Conservation (phyloP, 2,797 vertebrate genomes). For the Cryptoprocta ferox region DNA sequence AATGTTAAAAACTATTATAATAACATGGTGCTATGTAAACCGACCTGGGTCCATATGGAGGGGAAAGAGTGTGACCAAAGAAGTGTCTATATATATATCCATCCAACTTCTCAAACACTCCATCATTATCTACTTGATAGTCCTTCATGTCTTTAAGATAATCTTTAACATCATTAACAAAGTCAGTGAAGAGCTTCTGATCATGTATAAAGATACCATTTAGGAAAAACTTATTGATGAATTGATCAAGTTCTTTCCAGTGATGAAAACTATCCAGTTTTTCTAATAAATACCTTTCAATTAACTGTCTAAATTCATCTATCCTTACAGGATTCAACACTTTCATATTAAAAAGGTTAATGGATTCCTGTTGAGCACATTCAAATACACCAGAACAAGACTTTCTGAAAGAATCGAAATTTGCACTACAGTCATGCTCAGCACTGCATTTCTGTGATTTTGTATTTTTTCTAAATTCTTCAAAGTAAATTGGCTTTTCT, state of each 20-base stretch:
- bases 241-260: slow-evolving; percentile 95
- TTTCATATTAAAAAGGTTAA: slow-evolving; percentile 91
- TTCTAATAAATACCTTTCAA: slow-evolving; percentile 93
- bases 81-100: slow-evolving; percentile 95
- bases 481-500: slow-evolving; percentile 48
- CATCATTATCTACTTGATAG: slow-evolving; percentile 88
- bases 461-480: slow-evolving; percentile 74
- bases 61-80: slow-evolving; percentile 91
- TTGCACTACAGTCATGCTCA: slow-evolving; percentile 73
- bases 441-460: slow-evolving; percentile 66
- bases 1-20: slow-evolving; percentile 75
- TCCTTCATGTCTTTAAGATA: slow-evolving; percentile 94
- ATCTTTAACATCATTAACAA: slow-evolving; percentile 94
- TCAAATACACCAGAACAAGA: slow-evolving; percentile 91
- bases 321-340: slow-evolving; percentile 92
- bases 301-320: slow-evolving; percentile 93
- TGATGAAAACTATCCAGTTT: slow-evolving; percentile 94
- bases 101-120: slow-evolving; percentile 93
- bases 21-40: slow-evolving; percentile 82
- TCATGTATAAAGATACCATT: slow-evolving; percentile 96
- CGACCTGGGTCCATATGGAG: slow-evolving; percentile 92
- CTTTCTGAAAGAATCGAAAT: slow-evolving; percentile 83
- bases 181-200: slow-evolving; percentile 97
- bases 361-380: slow-evolving; percentile 93
- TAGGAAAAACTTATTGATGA: slow-evolving; percentile 93